Percentiles rank a stretch among this genome's conserved stretches.
Evolutionary conservation across 2,113 vertebrate genomes (phyloP).

Genomic region (Strix uralensis): DNA sequence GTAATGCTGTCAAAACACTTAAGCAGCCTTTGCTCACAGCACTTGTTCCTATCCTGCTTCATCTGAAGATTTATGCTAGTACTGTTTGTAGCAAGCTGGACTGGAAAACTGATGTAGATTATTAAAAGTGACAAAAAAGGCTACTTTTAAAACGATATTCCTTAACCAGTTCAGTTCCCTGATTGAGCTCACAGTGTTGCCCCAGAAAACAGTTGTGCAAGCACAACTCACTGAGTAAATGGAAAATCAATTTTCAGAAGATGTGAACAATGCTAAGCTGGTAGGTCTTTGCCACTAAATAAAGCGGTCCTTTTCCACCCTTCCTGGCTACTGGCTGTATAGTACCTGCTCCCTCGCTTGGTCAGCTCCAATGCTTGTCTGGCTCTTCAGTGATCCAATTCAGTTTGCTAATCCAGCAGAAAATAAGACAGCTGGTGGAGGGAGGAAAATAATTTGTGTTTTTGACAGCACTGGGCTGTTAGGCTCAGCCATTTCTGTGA

Average conservation of each 20-base stretch:
- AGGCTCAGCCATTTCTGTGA: not conserved
- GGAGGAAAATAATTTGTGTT: not conserved
- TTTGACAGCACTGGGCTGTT: not conserved
- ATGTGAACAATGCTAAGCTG: not conserved
- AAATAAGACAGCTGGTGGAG: not conserved
- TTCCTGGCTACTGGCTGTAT: not conserved
- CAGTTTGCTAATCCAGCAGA: not conserved
- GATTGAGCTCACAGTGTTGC: not conserved
- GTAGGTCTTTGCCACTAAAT: not conserved
- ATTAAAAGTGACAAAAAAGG: not conserved
- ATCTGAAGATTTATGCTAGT: not conserved
- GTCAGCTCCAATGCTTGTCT: not conserved
- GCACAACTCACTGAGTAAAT: not conserved
- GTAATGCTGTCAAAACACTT: slow-evolving; percentile 38
- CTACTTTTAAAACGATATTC: not conserved
- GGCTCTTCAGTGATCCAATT: not conserved
- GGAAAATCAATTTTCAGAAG: not conserved
- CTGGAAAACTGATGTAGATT: not conserved
- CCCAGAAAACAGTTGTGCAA: not conserved
- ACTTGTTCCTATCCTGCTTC: not conserved
- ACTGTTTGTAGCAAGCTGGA: not conserved
- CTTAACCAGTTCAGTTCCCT: not conserved
- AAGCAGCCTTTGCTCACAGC: not conserved
- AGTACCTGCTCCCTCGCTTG: not conserved
- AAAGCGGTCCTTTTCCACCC: not conserved